Evolutionary conservation across 37 sponge, comb jelly and placozoan genomes (phyloP).

Genomic region (Spongilla lacustris): DNA sequence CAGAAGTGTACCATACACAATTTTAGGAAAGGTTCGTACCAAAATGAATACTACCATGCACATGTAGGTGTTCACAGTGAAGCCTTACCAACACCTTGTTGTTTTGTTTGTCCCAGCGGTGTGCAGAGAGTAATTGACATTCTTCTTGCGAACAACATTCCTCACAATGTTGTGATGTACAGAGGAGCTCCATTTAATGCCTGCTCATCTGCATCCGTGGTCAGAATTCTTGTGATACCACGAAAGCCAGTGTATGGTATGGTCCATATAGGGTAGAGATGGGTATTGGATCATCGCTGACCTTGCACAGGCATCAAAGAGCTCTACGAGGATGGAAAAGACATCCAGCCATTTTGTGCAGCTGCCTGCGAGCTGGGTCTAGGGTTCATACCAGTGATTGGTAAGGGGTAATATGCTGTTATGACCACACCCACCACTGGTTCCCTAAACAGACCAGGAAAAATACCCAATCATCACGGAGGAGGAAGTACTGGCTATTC

Average conservation of each 20-base stretch:
- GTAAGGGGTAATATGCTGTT: constrained; percentile 4
- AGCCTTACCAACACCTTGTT: no score
- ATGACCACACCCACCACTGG: not conserved
- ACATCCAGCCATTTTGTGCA: constrained; percentile 51
- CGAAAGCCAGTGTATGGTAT: constrained; percentile 66
- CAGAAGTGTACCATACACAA: no score
- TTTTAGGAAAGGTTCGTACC: no score
- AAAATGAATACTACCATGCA: no score
- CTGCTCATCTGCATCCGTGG: not conserved
- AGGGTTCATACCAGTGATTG: constrained; percentile 66
- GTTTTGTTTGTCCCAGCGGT: constrained; percentile 9
- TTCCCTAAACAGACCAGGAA: constrained; percentile 14
- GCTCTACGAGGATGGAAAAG: constrained; percentile 27
- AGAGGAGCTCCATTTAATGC: constrained; percentile 51
- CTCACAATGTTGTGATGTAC: constrained; percentile 63
- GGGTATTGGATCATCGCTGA: not conserved
- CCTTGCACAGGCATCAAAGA: constrained; percentile 25
- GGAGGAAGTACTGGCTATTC: constrained; percentile 34
- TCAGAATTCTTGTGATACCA: constrained; percentile 58
- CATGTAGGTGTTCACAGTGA: no score
- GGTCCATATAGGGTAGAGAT: not conserved
- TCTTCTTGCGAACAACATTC: constrained; percentile 35
- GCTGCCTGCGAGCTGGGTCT: constrained; percentile 72
- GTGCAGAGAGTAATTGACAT: constrained; percentile 37
- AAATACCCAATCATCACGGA: constrained; percentile 47